phyloP scores from a whole-genome alignment of 2,113 vertebrate genomes.

The Carassius carassius region DNA sequence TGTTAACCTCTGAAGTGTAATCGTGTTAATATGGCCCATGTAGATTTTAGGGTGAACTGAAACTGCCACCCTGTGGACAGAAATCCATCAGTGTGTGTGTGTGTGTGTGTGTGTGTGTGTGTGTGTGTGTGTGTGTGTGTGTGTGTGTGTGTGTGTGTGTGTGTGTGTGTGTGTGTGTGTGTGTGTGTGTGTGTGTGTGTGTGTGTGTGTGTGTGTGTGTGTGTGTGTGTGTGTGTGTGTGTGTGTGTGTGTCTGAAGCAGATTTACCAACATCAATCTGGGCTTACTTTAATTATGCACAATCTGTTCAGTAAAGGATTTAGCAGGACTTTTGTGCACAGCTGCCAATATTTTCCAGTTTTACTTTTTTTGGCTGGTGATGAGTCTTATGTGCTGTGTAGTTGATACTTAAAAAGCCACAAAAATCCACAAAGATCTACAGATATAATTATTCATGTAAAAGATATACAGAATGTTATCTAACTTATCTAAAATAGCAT shows the following conservation, averaged over 20 bases:
- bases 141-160: neutral
- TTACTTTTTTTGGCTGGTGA: neutral
- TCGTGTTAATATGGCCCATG: neutral
- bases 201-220: neutral
- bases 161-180: conserved; percentile 2
- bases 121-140: neutral
- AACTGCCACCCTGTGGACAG: neutral
- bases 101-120: neutral
- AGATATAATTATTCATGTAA: neutral
- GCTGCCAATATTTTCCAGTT: neutral
- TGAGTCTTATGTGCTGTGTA: neutral
- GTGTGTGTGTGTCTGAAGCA: conserved; percentile 2
- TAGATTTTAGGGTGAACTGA: neutral
- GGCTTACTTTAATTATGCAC: conserved; percentile 41
- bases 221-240: neutral
- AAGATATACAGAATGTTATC: neutral
- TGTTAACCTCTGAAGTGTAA: neutral
- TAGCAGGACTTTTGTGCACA: conserved; percentile 24
- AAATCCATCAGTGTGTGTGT: conserved; percentile 12
- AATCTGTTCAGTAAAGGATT: conserved; percentile 44
- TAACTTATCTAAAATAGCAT: neutral
- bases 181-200: neutral
- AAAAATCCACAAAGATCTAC: neutral
- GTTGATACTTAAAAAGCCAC: neutral
- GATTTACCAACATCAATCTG: conserved; percentile 46